phyloP scores from a whole-genome alignment of 2,113 vertebrate genomes.

The Saguinus midas region DNA sequence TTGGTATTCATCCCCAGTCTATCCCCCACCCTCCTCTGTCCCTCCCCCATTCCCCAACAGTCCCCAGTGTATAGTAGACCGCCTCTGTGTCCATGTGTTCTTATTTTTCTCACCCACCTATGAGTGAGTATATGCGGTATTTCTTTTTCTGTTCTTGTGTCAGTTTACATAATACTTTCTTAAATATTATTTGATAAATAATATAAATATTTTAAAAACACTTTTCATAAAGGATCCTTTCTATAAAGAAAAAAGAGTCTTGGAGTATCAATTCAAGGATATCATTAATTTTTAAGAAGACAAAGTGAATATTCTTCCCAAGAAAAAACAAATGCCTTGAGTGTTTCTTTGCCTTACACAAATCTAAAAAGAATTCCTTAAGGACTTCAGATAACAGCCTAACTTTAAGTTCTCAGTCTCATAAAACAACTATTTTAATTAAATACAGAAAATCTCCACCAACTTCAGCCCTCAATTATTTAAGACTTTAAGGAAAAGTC shows the following conservation, averaged over 20 bases:
- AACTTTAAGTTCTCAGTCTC: conserved; percentile 55
- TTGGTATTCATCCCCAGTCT: no score
- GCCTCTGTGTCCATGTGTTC: no score
- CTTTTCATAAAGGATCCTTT: conserved; percentile 14
- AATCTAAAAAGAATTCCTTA: conserved; percentile 15
- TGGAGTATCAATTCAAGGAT: background rate
- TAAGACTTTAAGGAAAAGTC: conserved; percentile 12
- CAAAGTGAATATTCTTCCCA: background rate
- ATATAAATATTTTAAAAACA: background rate
- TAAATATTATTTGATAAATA: conserved; percentile 13
- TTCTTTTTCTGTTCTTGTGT: no score
- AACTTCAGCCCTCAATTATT: conserved; percentile 57
- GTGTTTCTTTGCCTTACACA: conserved; percentile 2
- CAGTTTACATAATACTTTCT: no score
- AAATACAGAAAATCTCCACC: conserved; percentile 58
- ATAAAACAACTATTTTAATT: conserved; percentile 74
- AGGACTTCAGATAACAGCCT: conserved; percentile 10
- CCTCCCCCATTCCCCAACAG: no score
- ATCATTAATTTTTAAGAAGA: conserved; percentile 34
- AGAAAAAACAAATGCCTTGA: conserved; percentile 32
- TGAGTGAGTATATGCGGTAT: no score
- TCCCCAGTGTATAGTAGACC: no score
- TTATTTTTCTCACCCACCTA: no score
- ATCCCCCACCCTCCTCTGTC: no score
- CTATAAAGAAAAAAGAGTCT: background rate